Percentiles rank a stretch among this genome's conserved stretches.
These are phyloP conservation scores for Polyergus mexicanus DNA, from an alignment of 1,140 invertebrate genomes.

Conservation along the genomic window DNA sequence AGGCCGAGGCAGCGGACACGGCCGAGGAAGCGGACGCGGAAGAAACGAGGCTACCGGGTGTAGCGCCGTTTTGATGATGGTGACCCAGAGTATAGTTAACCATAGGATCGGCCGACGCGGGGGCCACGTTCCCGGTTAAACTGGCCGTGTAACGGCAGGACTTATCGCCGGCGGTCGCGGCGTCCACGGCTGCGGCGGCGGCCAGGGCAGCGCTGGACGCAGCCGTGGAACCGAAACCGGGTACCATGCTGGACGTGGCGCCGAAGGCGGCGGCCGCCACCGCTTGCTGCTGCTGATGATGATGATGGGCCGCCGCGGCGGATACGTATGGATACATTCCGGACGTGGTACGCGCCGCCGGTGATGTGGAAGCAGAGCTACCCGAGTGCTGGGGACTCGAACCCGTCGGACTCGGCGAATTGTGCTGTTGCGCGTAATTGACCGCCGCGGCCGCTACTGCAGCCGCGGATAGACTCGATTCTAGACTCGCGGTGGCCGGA, in stretches of 20 bases:
- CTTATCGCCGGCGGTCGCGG: constrained; percentile 89
- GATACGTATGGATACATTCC: constrained; percentile 91
- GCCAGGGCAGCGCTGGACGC: constrained; percentile 87
- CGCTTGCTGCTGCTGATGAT: constrained; percentile 90
- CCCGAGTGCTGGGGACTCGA: constrained; percentile 85
- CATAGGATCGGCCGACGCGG: constrained; percentile 90
- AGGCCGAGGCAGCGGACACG: constrained; percentile 90
- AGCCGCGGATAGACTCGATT: constrained; percentile 84
- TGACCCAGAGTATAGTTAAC: constrained; percentile 93
- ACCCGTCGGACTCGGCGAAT: constrained; percentile 85
- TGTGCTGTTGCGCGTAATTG: constrained; percentile 85
- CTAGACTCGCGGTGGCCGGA: constrained; percentile 86
- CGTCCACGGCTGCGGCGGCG: constrained; percentile 89
- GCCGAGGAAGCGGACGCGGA: constrained; percentile 87
- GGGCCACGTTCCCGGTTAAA: constrained; percentile 89
- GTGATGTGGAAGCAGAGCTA: constrained; percentile 86
- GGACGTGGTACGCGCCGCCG: constrained; percentile 88
- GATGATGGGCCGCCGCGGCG: constrained; percentile 90
- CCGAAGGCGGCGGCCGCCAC: constrained; percentile 90
- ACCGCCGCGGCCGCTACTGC: constrained; percentile 86
- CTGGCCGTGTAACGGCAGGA: constrained; percentile 92
- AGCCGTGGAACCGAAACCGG: constrained; percentile 88
- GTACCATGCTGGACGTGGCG: constrained; percentile 90
- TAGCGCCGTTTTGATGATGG: constrained; percentile 91
- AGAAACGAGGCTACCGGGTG: constrained; percentile 87